Percentiles rank a stretch among this genome's conserved stretches.
phyloP scores from a whole-genome alignment of 2,113 vertebrate genomes.

The Hippolais icterina region DNA sequence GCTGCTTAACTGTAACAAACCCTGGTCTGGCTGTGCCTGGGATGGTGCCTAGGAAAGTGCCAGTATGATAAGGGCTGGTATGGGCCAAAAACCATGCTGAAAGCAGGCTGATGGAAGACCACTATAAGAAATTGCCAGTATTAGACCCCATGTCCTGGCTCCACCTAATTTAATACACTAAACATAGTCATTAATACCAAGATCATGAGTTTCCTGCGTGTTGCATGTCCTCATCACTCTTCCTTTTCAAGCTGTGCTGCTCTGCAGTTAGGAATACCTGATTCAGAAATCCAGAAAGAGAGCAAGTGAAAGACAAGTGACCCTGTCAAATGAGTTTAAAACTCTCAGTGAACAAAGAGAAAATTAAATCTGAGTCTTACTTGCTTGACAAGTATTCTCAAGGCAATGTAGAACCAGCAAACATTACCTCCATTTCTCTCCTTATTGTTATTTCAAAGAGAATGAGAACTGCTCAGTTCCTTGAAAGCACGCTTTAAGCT shows the following conservation, averaged over 20 bases:
- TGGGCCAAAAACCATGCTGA: not conserved
- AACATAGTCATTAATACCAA: not conserved
- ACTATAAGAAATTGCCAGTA: not conserved
- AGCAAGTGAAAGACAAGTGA: not conserved
- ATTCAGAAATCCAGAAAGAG: not conserved
- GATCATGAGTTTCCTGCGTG: not conserved
- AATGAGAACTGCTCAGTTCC: not conserved
- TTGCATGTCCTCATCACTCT: not conserved
- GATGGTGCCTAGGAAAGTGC: not conserved
- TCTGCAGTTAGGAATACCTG: not conserved
- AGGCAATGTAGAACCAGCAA: not conserved
- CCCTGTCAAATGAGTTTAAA: not conserved
- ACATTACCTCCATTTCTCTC: not conserved
- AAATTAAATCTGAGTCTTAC: not conserved
- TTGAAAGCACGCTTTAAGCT: not conserved
- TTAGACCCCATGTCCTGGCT: not conserved
- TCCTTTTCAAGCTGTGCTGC: not conserved
- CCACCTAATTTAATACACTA: not conserved
- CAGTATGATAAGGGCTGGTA: not conserved
- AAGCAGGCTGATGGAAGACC: not conserved
- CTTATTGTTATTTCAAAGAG: not conserved
- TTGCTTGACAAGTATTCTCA: not conserved
- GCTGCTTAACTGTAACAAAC: not conserved
- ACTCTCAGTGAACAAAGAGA: not conserved
- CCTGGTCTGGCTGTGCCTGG: accelerated